Base-by-base conservation (phyloP, 2,888 invertebrate species). In the Sphaerophoria taeniata region DNA sequence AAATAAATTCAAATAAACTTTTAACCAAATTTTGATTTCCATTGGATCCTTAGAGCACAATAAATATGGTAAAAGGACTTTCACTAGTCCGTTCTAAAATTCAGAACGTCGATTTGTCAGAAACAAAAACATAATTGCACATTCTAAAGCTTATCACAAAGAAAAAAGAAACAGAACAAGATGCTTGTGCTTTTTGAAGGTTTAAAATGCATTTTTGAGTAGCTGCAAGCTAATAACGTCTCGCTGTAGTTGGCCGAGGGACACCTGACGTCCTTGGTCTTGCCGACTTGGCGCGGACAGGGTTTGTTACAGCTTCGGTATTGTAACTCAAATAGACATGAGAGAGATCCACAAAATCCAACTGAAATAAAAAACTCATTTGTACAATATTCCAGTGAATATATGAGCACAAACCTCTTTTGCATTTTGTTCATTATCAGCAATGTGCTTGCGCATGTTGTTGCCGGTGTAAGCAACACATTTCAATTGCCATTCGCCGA, bases 391-490 rank as follows among this genome's bases (percentile, higher is more conserved):
- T 24, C 24, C 24, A 24, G 2, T 24, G 24, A 2, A 24, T 24
- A 24, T 24, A 24, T 2, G 24, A 24, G 72, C 85, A 88, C 69
- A 67, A 63, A 88, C 88, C 78, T 93, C 92, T 88, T 92, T 92
- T 33, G 89, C 89, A 63, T 89, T 90, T 12, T 90, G 88, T 81
- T 92, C 91, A 72, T 92, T 89, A 47, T 92, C 91, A 24, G 90
- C 88, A 51, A 93, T 92, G 88, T 94, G 94, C 90, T 97, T 96
- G 79, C 96, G 94, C 98, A 99, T 99, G 91, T 99, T 99, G 93
- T 99, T 99, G 0, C 99, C 99, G 6, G 99, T 98, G 92, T 99
- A 99, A 0, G 99, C 99, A 6, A 99, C 98, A 92, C 99, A 99
- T 91, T 96, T 96, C 58, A 99, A 94, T 91, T 99, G 98, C 97